Evolutionary conservation across 2,113 vertebrate species (phyloP), one percentile per base, ranked within the genome.

Genomic region (Australoheros scitulus): DNA sequence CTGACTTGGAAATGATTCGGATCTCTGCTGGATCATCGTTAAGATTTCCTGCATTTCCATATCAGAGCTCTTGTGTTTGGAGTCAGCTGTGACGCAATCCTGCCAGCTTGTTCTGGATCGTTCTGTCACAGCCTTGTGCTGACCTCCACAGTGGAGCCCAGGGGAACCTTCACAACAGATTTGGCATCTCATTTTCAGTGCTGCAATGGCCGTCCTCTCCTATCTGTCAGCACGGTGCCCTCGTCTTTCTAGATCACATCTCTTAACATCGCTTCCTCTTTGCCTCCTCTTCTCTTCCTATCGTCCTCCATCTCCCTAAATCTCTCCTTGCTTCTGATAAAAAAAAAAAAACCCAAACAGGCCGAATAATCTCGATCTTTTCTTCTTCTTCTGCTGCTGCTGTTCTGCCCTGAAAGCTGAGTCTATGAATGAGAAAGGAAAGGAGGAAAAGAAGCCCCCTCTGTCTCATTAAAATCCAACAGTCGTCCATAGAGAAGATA

Each of bases 161-260:
- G 91, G 94, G 95, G 95, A 93, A 92, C 92, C 93, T 94, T 96
- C 95, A 94, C 93, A 94, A 95, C 92, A 93, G 88, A 95, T 96
- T 94, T 95, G 92, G 91, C 87, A 79, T 93, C 90, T 92, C 83
- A 77, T 92, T 93, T 91, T 86, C 92, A 87, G 87, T 75, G 89
- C 87, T 72, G 91, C 94, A 83, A 94, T 86, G 92, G 93, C 95
- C 93, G 92, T 95, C 94, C 88, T 87, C 87, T 95, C 93, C 88
- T 81, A 94, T 96, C 93, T 84, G 93, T 96, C 94, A 95, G 81
- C 74, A 18, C 86, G 17, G 81, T 83, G 85, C 87, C 92, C 92
- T 91, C 88, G 89, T 94, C 95, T 89, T 91, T 82, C 86, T 83
- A 88, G 70, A 95, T 95, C 91, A 95, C 94, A 88, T 95, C 93